These are phyloP conservation scores for Antechinus flavipes DNA, from an alignment of 2,113 vertebrate species.

Conservation along the genomic window DNA sequence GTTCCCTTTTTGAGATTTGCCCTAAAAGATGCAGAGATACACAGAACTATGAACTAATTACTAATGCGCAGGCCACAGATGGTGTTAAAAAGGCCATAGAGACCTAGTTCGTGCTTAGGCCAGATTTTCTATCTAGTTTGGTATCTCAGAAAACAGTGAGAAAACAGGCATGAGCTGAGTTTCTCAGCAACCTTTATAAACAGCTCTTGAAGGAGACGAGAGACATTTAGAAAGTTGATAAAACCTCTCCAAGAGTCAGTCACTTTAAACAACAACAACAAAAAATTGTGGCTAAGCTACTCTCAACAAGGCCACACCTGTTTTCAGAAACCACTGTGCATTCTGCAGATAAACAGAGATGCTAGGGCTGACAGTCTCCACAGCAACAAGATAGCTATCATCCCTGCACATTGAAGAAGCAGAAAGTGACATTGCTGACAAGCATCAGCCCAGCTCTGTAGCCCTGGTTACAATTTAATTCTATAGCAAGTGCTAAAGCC, in stretches of 20 bases:
- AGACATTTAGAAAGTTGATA: conserved; percentile 70
- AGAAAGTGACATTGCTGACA: conserved; percentile 14
- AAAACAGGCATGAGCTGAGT: conserved; percentile 41
- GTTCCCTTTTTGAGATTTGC: conserved; percentile 36
- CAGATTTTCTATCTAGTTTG: conserved; percentile 43
- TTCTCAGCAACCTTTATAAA: conserved; percentile 58
- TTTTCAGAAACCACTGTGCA: conserved; percentile 78
- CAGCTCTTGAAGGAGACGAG: conserved; percentile 44
- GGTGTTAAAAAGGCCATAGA: neutral
- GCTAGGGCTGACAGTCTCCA: conserved; percentile 75
- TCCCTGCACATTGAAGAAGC: conserved; percentile 22
- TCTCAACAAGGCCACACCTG: conserved; percentile 78
- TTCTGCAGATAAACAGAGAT: conserved; percentile 76
- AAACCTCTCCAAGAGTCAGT: conserved; percentile 67
- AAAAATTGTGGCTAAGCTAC: conserved; percentile 64
- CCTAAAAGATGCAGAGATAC: conserved; percentile 30
- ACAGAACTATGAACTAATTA: neutral
- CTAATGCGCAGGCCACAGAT: neutral
- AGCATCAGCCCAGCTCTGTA: conserved; percentile 1
- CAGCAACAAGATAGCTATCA: conserved; percentile 77
- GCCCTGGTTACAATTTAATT: neutral
- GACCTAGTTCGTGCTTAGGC: conserved; percentile 22
- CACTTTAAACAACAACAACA: conserved; percentile 53
- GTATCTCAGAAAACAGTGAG: conserved; percentile 46
- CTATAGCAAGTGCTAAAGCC: neutral